These are phyloP conservation scores for Cecidostiba fungosa DNA, from an alignment of 2,888 invertebrate species.

Conservation along the genomic window DNA sequence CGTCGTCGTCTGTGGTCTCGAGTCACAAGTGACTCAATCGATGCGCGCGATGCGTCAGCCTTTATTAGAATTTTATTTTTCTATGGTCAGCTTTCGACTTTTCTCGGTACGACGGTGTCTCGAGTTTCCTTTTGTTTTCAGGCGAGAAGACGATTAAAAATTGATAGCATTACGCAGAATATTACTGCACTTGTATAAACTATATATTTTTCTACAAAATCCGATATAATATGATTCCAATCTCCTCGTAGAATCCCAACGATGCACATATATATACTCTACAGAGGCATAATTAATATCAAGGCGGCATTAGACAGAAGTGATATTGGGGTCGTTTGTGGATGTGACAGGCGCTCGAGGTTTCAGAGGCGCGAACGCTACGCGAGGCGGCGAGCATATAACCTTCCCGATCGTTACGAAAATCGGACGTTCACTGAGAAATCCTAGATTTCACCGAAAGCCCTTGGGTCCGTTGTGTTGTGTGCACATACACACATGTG, in stretches of 20 bases:
- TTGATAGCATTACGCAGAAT: too few relatives aligned
- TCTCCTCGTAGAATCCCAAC: neutral
- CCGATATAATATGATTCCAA: neutral
- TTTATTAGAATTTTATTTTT: slow-evolving; percentile 21
- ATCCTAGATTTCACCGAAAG: slow-evolving; percentile 66
- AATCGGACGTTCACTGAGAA: slow-evolving; percentile 63
- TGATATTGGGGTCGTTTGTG: slow-evolving; percentile 49
- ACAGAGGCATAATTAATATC: slow-evolving; percentile 16
- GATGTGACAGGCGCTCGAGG: slow-evolving; percentile 49
- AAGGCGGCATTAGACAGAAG: slow-evolving; percentile 33
- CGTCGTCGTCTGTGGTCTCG: slow-evolving; percentile 11
- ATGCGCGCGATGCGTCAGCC: slow-evolving; percentile 50
- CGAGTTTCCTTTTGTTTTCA: neutral
- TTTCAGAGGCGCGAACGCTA: slow-evolving; percentile 51
- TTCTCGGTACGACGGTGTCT: neutral
- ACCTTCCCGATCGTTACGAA: slow-evolving; percentile 62
- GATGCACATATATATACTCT: neutral
- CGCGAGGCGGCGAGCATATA: slow-evolving; percentile 34
- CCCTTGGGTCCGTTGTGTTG: slow-evolving; percentile 64
- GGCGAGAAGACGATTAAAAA: too few relatives aligned
- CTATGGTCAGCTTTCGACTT: slow-evolving; percentile 1
- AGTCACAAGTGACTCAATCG: slow-evolving; percentile 55
- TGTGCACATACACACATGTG: neutral
- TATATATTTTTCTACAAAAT: too few relatives aligned
- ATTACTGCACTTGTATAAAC: too few relatives aligned